Percentiles rank a stretch among this genome's conserved stretches.
Evolutionary conservation across 92 coral and sea anemone species (phyloP).

Genomic region (Zoanthus gigantus): DNA sequence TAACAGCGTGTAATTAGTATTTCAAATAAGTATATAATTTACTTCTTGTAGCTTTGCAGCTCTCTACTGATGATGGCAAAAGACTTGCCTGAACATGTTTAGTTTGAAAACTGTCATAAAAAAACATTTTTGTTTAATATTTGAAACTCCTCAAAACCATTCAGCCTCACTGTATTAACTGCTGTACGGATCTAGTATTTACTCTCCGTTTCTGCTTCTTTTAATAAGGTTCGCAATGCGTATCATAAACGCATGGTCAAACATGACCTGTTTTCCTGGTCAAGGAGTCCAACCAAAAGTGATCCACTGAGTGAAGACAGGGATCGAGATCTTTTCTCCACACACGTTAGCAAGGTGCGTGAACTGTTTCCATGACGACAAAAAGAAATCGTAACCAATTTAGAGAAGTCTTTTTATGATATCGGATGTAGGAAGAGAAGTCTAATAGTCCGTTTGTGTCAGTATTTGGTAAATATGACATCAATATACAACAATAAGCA

Average conservation of each 20-base stretch:
- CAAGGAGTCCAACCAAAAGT: constrained; percentile 10
- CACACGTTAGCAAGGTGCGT: constrained; percentile 76
- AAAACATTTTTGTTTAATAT: too few relatives aligned
- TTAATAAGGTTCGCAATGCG: constrained; percentile 37
- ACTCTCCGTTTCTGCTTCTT: background rate
- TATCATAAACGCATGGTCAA: constrained; percentile 15
- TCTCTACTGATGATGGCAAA: too few relatives aligned
- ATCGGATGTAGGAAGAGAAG: background rate
- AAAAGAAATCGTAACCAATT: background rate
- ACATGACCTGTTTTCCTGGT: background rate
- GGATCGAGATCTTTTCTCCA: constrained; percentile 69
- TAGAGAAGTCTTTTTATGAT: background rate
- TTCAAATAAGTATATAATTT: too few relatives aligned
- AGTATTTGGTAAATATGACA: too few relatives aligned
- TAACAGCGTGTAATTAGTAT: too few relatives aligned
- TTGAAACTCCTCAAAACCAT: too few relatives aligned
- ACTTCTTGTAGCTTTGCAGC: too few relatives aligned
- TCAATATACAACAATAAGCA: too few relatives aligned
- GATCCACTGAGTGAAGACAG: constrained; percentile 35
- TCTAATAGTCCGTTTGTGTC: background rate
- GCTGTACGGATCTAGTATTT: background rate
- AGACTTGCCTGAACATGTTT: too few relatives aligned
- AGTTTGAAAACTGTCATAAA: too few relatives aligned
- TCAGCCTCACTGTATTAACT: too few relatives aligned
- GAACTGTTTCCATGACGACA: background rate